Evolutionary conservation across 2,888 invertebrate species (phyloP).

Genomic region (Xanthia icteritia): DNA sequence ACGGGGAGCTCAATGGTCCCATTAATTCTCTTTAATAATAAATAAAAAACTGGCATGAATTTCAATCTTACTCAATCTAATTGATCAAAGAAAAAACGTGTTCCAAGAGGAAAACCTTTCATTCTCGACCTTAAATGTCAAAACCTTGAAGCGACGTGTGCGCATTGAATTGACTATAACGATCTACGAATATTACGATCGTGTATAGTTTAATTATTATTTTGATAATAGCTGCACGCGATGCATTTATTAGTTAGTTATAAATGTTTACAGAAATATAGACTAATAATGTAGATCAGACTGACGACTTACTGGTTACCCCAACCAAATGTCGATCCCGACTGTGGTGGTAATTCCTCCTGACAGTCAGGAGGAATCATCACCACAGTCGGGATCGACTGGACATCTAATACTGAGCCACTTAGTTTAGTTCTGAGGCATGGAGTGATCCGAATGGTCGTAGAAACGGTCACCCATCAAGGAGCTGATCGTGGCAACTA

Average conservation of each 20-base stretch:
- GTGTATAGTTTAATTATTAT: background rate
- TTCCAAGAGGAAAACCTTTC: slow-evolving; percentile 55
- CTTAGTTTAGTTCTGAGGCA: background rate
- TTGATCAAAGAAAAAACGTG: slow-evolving; percentile 10
- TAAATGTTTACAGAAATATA: background rate
- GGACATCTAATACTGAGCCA: background rate
- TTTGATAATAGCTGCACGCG: slow-evolving; percentile 1
- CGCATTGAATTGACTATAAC: slow-evolving; percentile 13
- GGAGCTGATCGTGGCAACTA: background rate
- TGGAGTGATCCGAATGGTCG: background rate
- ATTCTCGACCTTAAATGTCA: slow-evolving; percentile 36
- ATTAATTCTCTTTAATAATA: background rate
- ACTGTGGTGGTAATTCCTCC: too few species aligned
- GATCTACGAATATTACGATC: background rate
- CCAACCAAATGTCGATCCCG: background rate
- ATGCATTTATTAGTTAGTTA: background rate
- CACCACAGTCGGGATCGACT: background rate
- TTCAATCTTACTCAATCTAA: background rate
- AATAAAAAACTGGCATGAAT: background rate
- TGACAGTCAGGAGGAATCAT: background rate
- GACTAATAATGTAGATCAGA: background rate
- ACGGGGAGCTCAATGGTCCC: background rate
- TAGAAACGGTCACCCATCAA: background rate
- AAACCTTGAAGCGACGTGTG: slow-evolving; percentile 43
- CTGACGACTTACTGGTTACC: background rate